phyloP scores from a whole-genome alignment of 1,140 invertebrate species.

The Sycophaga agraensis region DNA sequence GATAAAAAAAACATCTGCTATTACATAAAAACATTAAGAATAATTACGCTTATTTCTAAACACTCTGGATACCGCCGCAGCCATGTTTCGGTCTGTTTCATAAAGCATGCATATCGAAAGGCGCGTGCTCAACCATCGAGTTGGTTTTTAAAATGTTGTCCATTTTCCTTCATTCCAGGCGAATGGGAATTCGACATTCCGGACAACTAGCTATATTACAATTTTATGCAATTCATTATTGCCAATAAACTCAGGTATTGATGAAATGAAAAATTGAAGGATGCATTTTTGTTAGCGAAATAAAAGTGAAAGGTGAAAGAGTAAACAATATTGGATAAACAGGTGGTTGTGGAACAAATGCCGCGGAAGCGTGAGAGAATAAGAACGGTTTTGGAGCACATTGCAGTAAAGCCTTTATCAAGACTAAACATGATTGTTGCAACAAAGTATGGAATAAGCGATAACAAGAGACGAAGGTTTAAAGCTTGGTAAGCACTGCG shows the following conservation, averaged over 20 bases:
- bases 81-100: conserved; percentile 6
- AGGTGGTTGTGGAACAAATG: too few species aligned
- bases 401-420: too few species aligned
- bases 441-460: background rate
- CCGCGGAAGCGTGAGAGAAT: too few species aligned
- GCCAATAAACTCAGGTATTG: background rate
- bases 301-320: too few species aligned
- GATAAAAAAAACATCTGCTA: background rate
- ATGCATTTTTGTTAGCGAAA: background rate
- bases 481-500: background rate
- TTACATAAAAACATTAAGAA: background rate
- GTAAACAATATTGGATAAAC: too few species aligned
- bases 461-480: background rate
- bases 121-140: too few species aligned
- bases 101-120: background rate
- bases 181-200: too few species aligned
- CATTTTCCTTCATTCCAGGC: too few species aligned
- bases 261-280: background rate
- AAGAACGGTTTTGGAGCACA: too few species aligned
- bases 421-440: background rate
- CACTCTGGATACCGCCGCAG: background rate
- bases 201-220: too few species aligned
- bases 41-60: conserved; percentile 25
- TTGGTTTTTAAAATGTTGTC: too few species aligned
- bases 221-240: too few species aligned